Percentiles rank a stretch among this genome's conserved stretches.
Evolutionary conservation across 2,797 vertebrate species (phyloP).

Genomic region (Periophthalmus magnuspinnatus): DNA sequence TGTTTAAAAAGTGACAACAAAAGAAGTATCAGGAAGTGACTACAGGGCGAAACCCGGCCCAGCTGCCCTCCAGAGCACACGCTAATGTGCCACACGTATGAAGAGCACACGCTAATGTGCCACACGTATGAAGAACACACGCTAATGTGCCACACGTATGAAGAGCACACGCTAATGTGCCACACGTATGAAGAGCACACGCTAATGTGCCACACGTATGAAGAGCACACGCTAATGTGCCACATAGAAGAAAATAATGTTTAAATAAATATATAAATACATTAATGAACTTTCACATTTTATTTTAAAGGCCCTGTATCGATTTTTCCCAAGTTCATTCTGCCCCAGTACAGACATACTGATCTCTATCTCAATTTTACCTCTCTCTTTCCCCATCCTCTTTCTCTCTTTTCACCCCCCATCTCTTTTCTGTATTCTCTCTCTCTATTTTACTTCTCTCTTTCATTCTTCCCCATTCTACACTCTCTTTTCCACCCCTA

Average conservation of each 20-base stretch:
- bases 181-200: too few relatives aligned
- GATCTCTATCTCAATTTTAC: too few relatives aligned
- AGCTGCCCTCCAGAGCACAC: conserved; percentile 47
- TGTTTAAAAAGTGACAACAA: conserved; percentile 76
- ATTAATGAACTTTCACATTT: too few relatives aligned
- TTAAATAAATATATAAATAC: too few relatives aligned
- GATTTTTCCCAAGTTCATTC: too few relatives aligned
- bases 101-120: conserved; percentile 44
- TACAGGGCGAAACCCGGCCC: conserved; percentile 70
- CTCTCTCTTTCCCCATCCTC: neutral
- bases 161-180: conserved; percentile 51
- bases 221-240: conserved; percentile 52
- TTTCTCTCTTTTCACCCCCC: neutral
- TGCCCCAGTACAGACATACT: too few relatives aligned
- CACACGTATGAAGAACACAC: conserved; percentile 24
- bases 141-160: conserved; percentile 37
- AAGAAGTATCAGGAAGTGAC: conserved; percentile 69
- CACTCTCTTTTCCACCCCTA: too few relatives aligned
- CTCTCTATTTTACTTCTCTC: too few relatives aligned
- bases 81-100: conserved; percentile 36
- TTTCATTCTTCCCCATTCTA: neutral
- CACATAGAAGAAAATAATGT: too few relatives aligned
- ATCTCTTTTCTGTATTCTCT: neutral
- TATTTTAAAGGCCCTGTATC: too few relatives aligned
- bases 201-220: too few relatives aligned